Conservation (phyloP, 2,797 vertebrate genomes). For the Apodemus agrarius region DNA sequence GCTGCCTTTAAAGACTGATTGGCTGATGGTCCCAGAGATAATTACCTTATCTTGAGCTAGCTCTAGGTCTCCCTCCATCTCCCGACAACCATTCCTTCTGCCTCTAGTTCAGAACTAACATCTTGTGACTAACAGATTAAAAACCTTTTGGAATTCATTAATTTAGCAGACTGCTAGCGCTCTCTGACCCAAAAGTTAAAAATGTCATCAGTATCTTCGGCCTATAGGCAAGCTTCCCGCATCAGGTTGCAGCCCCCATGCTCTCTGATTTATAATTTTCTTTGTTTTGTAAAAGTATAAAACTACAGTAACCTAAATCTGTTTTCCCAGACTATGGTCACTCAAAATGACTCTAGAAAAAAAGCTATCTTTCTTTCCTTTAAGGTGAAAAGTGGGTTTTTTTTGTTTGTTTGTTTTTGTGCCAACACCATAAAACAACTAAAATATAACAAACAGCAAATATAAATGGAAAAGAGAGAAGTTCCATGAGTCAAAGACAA, state of each 20-base stretch:
- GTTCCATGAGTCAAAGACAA: conserved; percentile 1
- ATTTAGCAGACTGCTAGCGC: background rate
- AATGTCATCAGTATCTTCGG: background rate
- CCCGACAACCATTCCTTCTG: background rate
- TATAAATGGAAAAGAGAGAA: background rate
- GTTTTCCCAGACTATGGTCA: background rate
- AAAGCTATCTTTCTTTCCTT: background rate
- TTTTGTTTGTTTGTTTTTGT: background rate
- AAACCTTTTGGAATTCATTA: background rate
- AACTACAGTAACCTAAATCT: background rate
- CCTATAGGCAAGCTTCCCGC: background rate
- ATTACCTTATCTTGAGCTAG: background rate
- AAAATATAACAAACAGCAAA: background rate
- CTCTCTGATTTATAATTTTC: background rate
- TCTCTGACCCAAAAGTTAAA: background rate
- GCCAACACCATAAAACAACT: background rate
- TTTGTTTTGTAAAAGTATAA: background rate
- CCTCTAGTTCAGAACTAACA: background rate
- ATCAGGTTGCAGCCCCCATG: background rate
- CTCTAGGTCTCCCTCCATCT: background rate
- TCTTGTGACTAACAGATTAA: background rate
- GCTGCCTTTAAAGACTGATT: background rate
- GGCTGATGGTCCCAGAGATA: background rate
- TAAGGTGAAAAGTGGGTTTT: background rate
- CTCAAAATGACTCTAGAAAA: background rate